Evolutionary conservation across 2,888 invertebrate genomes (phyloP), one percentile per base, ranked within the genome.

Genomic region (Oxytorus armatus): DNA sequence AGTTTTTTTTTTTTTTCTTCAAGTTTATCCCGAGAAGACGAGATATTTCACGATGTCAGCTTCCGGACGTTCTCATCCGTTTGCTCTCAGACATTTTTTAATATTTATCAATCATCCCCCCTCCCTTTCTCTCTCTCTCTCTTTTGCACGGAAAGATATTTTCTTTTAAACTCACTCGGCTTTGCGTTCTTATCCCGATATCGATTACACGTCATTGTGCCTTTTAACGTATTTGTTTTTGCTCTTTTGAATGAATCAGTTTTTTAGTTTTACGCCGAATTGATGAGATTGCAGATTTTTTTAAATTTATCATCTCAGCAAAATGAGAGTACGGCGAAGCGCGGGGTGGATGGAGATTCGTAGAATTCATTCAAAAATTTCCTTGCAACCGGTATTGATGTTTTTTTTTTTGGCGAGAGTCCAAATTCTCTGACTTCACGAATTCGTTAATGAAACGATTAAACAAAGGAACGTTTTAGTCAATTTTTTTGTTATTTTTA

Each of bases 341-440:
- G n/a, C n/a, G n/a, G n/a, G n/a, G n/a, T n/a, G n/a, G n/a, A n/a
- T n/a, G 18, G 18, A 0, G 11, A 74, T 68, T 73, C 78, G 68
- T 36, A 44, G 53, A 74, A 79, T 59, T 47, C 68, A 47, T 76
- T 61, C 49, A 55, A 70, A 65, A 42, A 25, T 72, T 68, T 63
- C 55, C 55, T 72, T 29, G 47, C 21, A 33, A n/a, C n/a, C n/a
- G n/a, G 23, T 33, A 33, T 10, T 11, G 10, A 11, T 69, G 16
- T 55, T 11, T 18, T 33, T 33, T 44, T 53, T 36, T 66, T 55
- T 80, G 77, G 77, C 53, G 10, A 3, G 25, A 16, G 3, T 42
- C 80, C 80, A 80, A 74, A 33, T 69, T 33, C 44, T 55, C 51
- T 63, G 70, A 76, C 42, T 59, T 44, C 25, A 47, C 53, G 39